Evolutionary conservation across 2,888 invertebrate species (phyloP), one percentile per base, ranked within the genome.

Genomic region (Scaeva pyrastri): DNA sequence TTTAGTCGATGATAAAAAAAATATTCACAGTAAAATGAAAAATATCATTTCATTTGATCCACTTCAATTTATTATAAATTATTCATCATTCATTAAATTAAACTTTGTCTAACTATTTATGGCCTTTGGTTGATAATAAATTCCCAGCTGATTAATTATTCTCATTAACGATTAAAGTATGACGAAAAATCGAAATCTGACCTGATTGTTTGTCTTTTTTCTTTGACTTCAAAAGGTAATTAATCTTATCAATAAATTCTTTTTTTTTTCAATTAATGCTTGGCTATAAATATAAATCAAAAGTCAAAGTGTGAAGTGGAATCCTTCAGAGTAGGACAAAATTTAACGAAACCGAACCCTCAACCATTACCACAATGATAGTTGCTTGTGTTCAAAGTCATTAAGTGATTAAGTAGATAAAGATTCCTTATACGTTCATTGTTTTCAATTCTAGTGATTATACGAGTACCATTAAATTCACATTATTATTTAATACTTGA

Each of bases 401-500:
- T 64, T 64, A 45, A 48, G 31, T 31, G 6, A 31, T 31, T 31
- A 31, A 31, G 31, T 31, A 31, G 31, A 7, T 31, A 31, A 5
- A 31, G 26, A 64, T 31, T 48, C 11, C 23, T 31, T 31, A n/a
- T n/a, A 19, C 64, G 64, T 64, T 45, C 26, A 45, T 31, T 64
- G 45, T 64, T 16, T 16, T 12, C 26, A 48, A 48, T 64, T 19
- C 62, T 45, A 4, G 43, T 45, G 62, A 45, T 64, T 26, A n/a
- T n/a, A n/a, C 31, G 3, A 31, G 31, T 31, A 64, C 31, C 45
- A 64, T 64, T 48, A 31, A 31, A 64, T 26, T 19, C 45, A 14
- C 45, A 31, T 48, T 48, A 45, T 48, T 64, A 45, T 64, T 64
- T 26, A 19, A 45, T 64, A 48, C 31, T 48, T 64, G n/a, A 31